Evolutionary conservation across 1,140 invertebrate species (phyloP).

Genomic region (Drosophila nigromelanica): DNA sequence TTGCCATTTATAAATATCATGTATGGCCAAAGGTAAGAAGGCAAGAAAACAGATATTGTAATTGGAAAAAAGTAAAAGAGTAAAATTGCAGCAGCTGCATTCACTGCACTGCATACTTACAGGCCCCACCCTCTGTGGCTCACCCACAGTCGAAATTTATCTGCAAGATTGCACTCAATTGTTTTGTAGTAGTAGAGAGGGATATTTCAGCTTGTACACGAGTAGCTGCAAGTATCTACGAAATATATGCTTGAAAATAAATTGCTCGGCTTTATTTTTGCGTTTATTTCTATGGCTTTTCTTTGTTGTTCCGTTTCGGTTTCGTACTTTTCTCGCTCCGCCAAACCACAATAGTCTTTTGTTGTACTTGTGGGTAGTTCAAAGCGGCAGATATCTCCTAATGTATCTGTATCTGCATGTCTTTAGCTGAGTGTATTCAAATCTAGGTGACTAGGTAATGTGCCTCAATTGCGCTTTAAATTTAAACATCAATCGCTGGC

Average conservation of each 20-base stretch:
- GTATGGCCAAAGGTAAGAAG: conserved; percentile 68
- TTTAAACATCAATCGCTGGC: conserved; percentile 66
- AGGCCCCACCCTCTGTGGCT: background rate
- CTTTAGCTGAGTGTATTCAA: conserved; percentile 38
- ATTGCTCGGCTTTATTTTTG: conserved; percentile 74
- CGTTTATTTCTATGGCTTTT: conserved; percentile 68
- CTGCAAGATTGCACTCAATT: conserved; percentile 78
- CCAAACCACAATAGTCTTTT: conserved; percentile 43
- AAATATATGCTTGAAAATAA: conserved; percentile 77
- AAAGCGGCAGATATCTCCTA: conserved; percentile 19
- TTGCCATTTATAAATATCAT: conserved; percentile 79
- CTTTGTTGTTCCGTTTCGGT: conserved; percentile 55
- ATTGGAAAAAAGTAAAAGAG: conserved; percentile 61
- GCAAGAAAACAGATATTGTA: conserved; percentile 78
- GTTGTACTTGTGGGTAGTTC: conserved; percentile 33
- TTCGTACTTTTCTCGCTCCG: conserved; percentile 16
- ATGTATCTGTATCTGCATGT: conserved; percentile 21
- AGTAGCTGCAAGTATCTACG: conserved; percentile 36
- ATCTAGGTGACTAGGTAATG: conserved; percentile 77
- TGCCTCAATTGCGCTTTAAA: conserved; percentile 66
- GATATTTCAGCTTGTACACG: conserved; percentile 36
- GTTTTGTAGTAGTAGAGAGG: conserved; percentile 71
- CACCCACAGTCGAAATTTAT: conserved; percentile 58
- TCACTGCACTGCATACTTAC: conserved; percentile 18
- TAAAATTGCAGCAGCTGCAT: conserved; percentile 65